Base-by-base conservation (phyloP, 2,797 vertebrate genomes). In the Anguilla pacifica region DNA sequence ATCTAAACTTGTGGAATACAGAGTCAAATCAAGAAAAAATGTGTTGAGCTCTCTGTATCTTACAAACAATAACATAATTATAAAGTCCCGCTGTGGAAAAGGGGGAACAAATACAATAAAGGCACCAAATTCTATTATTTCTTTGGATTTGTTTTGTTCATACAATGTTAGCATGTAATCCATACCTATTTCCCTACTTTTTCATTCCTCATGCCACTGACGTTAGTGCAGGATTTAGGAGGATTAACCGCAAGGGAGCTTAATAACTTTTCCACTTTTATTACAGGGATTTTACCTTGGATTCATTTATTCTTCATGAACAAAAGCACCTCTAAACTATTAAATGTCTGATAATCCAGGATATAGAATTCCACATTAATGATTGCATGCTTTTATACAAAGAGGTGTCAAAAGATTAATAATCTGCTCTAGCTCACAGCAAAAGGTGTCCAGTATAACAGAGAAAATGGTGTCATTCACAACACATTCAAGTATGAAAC, bases 311-410 rank as follows among this genome's bases (percentile, higher is more conserved):
- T 51, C 79, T 51, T 82, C 79, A n/a, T 51, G 46, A 82, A 51
- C 79, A 82, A 51, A 82, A 82, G 46, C 46, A n/a, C 46, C 79
- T 82, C 79, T 82, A 51, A 82, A 82, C 79, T 82, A 82, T 82
- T 49, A 82, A 49, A 82, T 82, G 79, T 51, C 43, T n/a, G 79
- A 82, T 51, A 82, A 82, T 82, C 79, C 79, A 51, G 6, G 22
- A 82, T 22, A 82, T 82, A 49, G 46, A 51, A 82, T 51, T 17
- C 46, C 46, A n/a, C 79, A 51, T 82, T 82, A 82, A 82, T 43
- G 74, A 19, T 11, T 46, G 22, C 51, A 79, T 43, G 74, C 39
- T 82, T 82, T 51, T 82, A 49, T 82, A 22, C 51, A 82, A 49
- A 82, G 79, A 82, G 79, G 79, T 82, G 39, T 51, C 79, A 49